Conservation (phyloP, 2,797 vertebrate genomes). For the Aeoliscus strigatus region DNA sequence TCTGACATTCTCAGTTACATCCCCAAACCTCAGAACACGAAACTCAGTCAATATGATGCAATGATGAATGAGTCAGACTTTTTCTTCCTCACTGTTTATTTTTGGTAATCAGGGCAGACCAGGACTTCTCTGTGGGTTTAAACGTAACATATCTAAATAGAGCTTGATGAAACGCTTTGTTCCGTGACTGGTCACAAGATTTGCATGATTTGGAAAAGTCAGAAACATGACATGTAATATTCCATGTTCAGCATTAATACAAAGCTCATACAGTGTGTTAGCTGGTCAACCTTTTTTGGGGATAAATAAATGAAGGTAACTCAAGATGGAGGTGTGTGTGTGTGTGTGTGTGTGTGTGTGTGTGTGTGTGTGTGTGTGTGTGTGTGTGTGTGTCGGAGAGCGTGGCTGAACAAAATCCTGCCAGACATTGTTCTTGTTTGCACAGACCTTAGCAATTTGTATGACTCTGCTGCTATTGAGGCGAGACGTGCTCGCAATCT, state of each 20-base stretch:
- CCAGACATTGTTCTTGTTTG: constrained; percentile 69
- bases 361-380: constrained; percentile 6
- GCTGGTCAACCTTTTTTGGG: constrained; percentile 20
- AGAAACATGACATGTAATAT: constrained; percentile 19
- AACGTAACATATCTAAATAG: constrained; percentile 50
- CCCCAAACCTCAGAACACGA: constrained; percentile 35
- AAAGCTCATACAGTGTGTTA: constrained; percentile 22
- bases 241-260: constrained; percentile 35
- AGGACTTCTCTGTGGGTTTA: constrained; percentile 28
- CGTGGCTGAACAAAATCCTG: constrained; percentile 50
- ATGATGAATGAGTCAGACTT: constrained; percentile 53
- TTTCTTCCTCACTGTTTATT: constrained; percentile 57
- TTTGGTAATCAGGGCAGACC: constrained; percentile 58
- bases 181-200: constrained; percentile 32
- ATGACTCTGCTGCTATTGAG: constrained; percentile 56
- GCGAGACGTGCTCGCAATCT: constrained; percentile 51
- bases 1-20: constrained; percentile 20
- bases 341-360: constrained; percentile 13
- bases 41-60: constrained; percentile 55
- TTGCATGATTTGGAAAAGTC: constrained; percentile 35
- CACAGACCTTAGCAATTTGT: constrained; percentile 72
- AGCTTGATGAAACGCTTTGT: constrained; percentile 48
- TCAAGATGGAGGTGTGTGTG: constrained; percentile 11
- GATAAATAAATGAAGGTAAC: constrained; percentile 48
- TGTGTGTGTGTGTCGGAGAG: constrained; percentile 8